Percentiles rank a stretch among this genome's conserved stretches.
These are phyloP conservation scores for Pseudocheirus occidentalis DNA, from an alignment of 2,797 vertebrate species.

Conservation along the genomic window DNA sequence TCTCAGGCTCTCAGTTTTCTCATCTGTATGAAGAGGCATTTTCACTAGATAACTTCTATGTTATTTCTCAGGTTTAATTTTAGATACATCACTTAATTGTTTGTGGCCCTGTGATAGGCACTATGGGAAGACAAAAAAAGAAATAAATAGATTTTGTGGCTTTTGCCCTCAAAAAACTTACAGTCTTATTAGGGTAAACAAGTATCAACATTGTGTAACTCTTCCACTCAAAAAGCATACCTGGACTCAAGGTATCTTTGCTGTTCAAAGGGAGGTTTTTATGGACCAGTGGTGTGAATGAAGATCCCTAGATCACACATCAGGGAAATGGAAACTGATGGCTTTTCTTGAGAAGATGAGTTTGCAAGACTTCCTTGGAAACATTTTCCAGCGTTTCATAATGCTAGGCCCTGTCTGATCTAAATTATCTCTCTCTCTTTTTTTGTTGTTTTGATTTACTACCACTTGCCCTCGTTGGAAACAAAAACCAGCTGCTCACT, in stretches of 20 bases:
- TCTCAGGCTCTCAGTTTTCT: not conserved
- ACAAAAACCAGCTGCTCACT: conserved; percentile 55
- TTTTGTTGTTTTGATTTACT: conserved; percentile 42
- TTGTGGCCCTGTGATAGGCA: not conserved
- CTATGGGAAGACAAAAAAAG: not conserved
- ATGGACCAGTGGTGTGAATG: not conserved
- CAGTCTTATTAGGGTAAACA: not conserved
- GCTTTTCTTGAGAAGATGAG: not conserved
- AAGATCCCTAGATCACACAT: not conserved
- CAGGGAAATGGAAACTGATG: not conserved
- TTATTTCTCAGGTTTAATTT: not conserved
- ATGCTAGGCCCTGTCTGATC: not conserved
- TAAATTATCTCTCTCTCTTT: conserved; percentile 1
- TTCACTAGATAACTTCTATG: not conserved
- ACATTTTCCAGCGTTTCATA: not conserved
- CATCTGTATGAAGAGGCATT: not conserved
- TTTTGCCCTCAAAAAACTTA: not conserved
- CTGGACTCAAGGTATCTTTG: not conserved
- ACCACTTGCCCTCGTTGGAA: conserved; percentile 42
- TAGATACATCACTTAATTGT: not conserved
- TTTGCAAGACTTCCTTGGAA: not conserved
- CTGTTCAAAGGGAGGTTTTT: not conserved
- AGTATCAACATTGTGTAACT: not conserved
- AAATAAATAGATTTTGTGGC: not conserved
- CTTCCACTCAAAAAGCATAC: not conserved